A percentile compares a stretch with the other conserved stretches of the same genome.
These are phyloP conservation scores for Diorhabda elongata DNA, from an alignment of 1,140 invertebrate species.

Conservation along the genomic window DNA sequence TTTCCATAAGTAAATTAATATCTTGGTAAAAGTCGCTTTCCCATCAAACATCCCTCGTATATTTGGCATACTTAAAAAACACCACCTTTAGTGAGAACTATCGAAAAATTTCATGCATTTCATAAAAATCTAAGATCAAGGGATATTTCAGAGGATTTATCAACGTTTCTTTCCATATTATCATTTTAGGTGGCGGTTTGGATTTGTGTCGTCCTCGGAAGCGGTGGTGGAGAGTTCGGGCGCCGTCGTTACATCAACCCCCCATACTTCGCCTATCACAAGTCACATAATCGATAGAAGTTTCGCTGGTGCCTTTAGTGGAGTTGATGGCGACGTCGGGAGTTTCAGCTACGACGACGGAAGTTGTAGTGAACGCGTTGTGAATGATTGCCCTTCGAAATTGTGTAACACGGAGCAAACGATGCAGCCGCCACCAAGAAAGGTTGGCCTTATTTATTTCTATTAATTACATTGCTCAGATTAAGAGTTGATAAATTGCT, in stretches of 20 bases:
- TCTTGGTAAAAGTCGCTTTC: too few species aligned
- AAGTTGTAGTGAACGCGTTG: conserved; percentile 36
- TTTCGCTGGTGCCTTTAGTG: conserved; percentile 7
- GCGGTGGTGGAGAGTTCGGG: conserved; percentile 5
- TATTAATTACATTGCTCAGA: too few species aligned
- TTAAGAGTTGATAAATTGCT: too few species aligned
- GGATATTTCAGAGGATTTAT: background rate
- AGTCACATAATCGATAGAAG: conserved; percentile 30
- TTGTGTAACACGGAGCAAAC: conserved; percentile 37
- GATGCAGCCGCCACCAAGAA: conserved; percentile 74
- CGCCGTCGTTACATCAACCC: conserved; percentile 25
- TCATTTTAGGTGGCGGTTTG: conserved; percentile 11
- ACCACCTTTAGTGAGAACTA: too few species aligned
- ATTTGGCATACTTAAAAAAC: too few species aligned
- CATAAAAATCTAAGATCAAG: background rate
- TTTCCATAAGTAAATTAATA: too few species aligned
- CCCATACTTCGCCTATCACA: conserved; percentile 22
- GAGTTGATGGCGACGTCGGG: conserved; percentile 20
- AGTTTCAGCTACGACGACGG: conserved; percentile 16
- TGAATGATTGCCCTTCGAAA: conserved; percentile 38
- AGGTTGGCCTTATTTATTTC: conserved; percentile 52
- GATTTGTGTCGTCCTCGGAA: conserved; percentile 4
- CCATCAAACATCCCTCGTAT: too few species aligned
- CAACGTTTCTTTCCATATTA: background rate
- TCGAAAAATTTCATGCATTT: too few species aligned